Evolutionary conservation across 2,888 invertebrate species (phyloP), one percentile per base, ranked within the genome.

Genomic region (Balanococcus diminutus): DNA sequence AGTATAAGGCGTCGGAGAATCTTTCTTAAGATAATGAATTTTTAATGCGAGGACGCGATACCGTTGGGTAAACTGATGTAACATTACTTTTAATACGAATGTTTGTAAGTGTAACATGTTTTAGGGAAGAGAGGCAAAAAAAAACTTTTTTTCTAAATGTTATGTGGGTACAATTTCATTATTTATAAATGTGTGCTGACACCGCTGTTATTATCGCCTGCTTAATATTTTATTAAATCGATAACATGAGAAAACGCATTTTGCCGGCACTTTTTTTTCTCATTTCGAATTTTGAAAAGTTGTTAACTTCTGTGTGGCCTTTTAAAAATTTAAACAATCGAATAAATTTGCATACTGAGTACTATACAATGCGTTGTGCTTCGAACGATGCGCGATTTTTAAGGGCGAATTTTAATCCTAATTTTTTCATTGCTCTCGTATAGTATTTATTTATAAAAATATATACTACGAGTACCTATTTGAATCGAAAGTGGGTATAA

Each of bases 51-150:
- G 28, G 46, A 75, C 28, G 84, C 84, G 75, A 75, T 84, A 36
- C 84, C 72, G 72, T 75, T 84, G 72, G 72, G 84, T 46, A 42
- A 72, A 84, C 84, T 72, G 75, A 75, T 84, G 84, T 75, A 84
- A 72, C 84, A 84, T 75, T 75, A 84, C 84, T 84, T 84, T 84
- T 84, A 84, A 84, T 84, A 84, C 84, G 84, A 84, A 42, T 84
- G 84, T 84, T 84, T 42, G 84, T 84, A 84, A 84, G 84, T 84
- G 75, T 84, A 84, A 84, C 84, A 84, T 84, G 84, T 84, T 84
- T 46, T 75, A 84, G 67, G 61, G 84, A 75, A 31, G 84, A 84
- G 72, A 39, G 72, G 42, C 36, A 28, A 51, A 75, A 51, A 75
- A 75, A 75, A 81, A 22, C 42, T 81, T 84, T 72, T 84, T 46